Evolutionary conservation across 2,888 invertebrate species (phyloP).

Genomic region (Hydrotaea cyrtoneurina): DNA sequence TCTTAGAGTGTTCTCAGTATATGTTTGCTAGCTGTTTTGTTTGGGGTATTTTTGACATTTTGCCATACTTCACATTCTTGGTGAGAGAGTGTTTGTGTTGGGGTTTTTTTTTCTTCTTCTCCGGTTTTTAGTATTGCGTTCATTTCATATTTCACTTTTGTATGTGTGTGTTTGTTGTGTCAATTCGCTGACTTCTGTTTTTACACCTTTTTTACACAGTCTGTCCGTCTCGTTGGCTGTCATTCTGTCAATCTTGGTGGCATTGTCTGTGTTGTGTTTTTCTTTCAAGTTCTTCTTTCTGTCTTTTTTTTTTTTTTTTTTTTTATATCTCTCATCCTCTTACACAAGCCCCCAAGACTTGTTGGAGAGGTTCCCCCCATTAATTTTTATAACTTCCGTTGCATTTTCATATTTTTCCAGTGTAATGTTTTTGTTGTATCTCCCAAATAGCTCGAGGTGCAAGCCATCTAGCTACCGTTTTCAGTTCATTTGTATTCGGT

Average conservation of each 20-base stretch:
- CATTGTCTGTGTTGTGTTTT: constrained; percentile 72
- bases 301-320: constrained; percentile 37
- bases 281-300: too few relatives aligned
- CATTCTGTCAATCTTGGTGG: constrained; percentile 77
- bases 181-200: constrained; percentile 59
- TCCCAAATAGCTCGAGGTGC: constrained; percentile 52
- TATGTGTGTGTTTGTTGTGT: constrained; percentile 39
- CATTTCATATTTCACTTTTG: constrained; percentile 23
- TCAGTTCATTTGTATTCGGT: constrained; percentile 32
- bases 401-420: constrained; percentile 60
- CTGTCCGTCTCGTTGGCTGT: constrained; percentile 58
- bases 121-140: constrained; percentile 10
- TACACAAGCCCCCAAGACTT: constrained; percentile 14
- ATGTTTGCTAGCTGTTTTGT: constrained; percentile 21
- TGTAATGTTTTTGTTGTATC: constrained; percentile 48
- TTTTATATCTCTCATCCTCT: constrained; percentile 46
- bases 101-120: neutral
- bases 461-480: constrained; percentile 56
- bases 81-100: neutral
- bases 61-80: constrained; percentile 44
- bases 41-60: constrained; percentile 45
- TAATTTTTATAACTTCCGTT: constrained; percentile 65
- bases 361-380: constrained; percentile 40
- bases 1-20: neutral
- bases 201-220: constrained; percentile 66